Evolutionary conservation across 2,888 invertebrate genomes (phyloP).

Genomic region (Polyploca ridens): DNA sequence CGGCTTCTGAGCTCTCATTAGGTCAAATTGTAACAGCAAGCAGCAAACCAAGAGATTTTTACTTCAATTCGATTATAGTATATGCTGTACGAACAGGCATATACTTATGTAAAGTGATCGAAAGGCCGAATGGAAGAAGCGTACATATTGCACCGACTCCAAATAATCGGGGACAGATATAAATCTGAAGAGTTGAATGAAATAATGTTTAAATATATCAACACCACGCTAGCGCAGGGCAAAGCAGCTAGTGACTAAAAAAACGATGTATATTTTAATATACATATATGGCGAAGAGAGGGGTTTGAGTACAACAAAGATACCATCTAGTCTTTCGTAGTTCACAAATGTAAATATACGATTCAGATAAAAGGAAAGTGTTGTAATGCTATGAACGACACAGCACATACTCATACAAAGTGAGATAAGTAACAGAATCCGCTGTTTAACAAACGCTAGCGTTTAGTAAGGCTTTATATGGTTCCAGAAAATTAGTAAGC

Average conservation of each 20-base stretch:
- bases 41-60: background rate
- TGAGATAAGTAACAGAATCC: background rate
- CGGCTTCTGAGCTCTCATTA: conserved; percentile 1
- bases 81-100: background rate
- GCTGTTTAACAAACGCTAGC: background rate
- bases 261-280: background rate
- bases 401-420: background rate
- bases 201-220: too few relatives aligned
- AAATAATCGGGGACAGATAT: too few relatives aligned
- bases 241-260: background rate
- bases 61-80: background rate
- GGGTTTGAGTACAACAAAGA: background rate
- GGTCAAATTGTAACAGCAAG: background rate
- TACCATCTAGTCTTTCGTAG: background rate
- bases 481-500: background rate
- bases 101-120: too few relatives aligned
- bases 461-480: background rate
- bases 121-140: background rate
- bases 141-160: too few relatives aligned
- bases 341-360: background rate
- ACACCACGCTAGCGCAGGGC: too few relatives aligned
- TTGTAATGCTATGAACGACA: background rate
- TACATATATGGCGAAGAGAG: background rate
- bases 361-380: conserved; percentile 1
- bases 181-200: too few relatives aligned